Percentiles rank a stretch among this genome's conserved stretches.
Evolutionary conservation across 2,113 vertebrate species (phyloP).

Genomic region (Spermophilus dauricus): DNA sequence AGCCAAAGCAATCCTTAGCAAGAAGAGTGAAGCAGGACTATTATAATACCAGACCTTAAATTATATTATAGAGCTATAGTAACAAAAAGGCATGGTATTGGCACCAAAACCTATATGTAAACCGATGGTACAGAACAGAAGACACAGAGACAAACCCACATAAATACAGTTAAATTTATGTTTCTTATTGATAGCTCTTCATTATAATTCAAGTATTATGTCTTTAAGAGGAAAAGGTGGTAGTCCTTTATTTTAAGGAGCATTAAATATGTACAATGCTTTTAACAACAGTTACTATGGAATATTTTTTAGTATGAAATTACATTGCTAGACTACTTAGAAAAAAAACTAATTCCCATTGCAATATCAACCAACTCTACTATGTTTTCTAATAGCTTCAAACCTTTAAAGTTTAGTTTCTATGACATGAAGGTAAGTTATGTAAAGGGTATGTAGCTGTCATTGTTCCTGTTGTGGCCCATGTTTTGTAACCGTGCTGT

Average conservation of each 20-base stretch:
- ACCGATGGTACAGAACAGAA: too few species aligned
- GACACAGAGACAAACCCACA: too few species aligned
- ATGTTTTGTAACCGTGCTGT: not conserved
- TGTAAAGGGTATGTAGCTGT: not conserved
- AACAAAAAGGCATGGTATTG: too few species aligned
- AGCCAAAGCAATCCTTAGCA: too few species aligned
- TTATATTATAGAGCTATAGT: too few species aligned
- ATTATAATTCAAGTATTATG: not conserved
- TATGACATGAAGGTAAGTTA: not conserved
- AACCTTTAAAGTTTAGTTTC: not conserved
- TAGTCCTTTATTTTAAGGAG: not conserved
- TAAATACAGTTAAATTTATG: not conserved
- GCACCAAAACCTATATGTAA: too few species aligned
- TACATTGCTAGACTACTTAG: not conserved
- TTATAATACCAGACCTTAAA: too few species aligned
- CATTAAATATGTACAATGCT: not conserved
- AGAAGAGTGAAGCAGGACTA: too few species aligned
- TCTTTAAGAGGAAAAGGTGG: not conserved
- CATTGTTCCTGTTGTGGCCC: not conserved
- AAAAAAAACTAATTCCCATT: not conserved
- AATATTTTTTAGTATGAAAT: not conserved
- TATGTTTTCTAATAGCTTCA: not conserved
- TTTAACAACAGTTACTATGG: not conserved
- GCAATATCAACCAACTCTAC: not conserved
- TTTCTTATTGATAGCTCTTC: not conserved